phyloP scores from a whole-genome alignment of 1,140 invertebrate genomes.

The Alviniconcha marisindica region DNA sequence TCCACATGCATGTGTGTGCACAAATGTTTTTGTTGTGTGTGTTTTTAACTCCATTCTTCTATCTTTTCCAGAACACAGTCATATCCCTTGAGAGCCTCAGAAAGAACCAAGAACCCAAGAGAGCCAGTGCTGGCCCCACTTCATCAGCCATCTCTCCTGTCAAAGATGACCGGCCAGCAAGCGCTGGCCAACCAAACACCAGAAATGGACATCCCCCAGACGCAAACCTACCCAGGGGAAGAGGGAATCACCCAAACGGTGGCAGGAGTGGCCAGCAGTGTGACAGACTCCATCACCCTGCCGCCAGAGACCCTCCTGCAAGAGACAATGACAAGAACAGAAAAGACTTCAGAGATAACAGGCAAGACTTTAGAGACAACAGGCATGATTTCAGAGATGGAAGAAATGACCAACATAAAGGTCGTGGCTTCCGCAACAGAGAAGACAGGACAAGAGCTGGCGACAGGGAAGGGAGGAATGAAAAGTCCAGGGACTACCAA shows the following conservation, averaged over 20 bases:
- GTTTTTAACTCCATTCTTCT: neutral
- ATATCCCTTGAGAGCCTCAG: neutral
- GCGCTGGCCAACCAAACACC: neutral
- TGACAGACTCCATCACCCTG: neutral
- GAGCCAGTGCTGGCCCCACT: neutral
- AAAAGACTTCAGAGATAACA: no score
- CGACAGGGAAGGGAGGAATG: no score
- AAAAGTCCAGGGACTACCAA: no score
- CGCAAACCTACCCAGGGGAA: neutral
- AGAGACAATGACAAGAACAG: neutral
- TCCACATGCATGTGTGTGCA: no score
- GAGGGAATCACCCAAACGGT: neutral
- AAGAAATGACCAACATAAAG: no score
- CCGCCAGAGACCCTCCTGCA: no score
- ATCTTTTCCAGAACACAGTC: slow-evolving; percentile 10
- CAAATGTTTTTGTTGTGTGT: neutral
- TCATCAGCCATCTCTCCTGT: neutral
- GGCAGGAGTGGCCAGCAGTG: no score
- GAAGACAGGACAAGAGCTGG: no score
- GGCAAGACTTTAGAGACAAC: no score
- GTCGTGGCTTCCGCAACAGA: no score
- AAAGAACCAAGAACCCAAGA: neutral
- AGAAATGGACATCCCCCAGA: neutral
- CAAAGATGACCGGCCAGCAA: neutral
- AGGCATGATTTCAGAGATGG: no score